Evolutionary conservation across 2,888 invertebrate species (phyloP), one percentile per base, ranked within the genome.

Genomic region (Mythimna ferrago): DNA sequence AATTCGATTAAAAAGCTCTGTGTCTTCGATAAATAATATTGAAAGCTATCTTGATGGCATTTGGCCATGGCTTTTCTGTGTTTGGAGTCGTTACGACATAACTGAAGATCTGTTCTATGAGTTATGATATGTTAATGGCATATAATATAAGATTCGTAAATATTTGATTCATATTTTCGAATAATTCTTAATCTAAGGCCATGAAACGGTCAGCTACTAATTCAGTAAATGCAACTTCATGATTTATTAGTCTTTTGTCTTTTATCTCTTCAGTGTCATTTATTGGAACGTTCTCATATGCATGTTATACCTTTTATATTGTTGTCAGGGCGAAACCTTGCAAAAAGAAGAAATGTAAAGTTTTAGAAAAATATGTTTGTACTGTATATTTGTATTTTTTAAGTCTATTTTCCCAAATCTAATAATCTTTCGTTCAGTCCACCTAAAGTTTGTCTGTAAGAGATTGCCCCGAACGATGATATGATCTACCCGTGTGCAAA

Each of bases 21-120:
- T 90, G 88, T 90, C 88, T 89, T 89, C 89, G 89, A 91, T 91
- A 90, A 89, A 90, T 90, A 86, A 86, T 88, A 92, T 91, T 92
- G 91, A 90, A 92, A 91, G 91, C 89, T 85, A 94, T 94, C 94
- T 92, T 91, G 93, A 93, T 94, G 92, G 89, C 85, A 93, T 93
- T 93, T 89, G 92, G 90, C 93, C 93, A 87, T 95, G 93, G 93
- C 92, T 93, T 92, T 93, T 93, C 91, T 92, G 84, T 88, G 85
- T 93, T 92, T 90, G 91, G 93, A 78, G 86, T 88, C 80, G 80
- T 93, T 94, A 90, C 93, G 89, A 93, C 91, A 86, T 87, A 89
- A 89, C 88, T 84, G 89, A 89, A 85, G 83, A 92, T 92, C 89
- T 84, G 88, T 90, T 88, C 87, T 78, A 82, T 83, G 78, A 76